Base-by-base conservation (phyloP, 2,888 invertebrate species). In the Mesochorus sp. region DNA sequence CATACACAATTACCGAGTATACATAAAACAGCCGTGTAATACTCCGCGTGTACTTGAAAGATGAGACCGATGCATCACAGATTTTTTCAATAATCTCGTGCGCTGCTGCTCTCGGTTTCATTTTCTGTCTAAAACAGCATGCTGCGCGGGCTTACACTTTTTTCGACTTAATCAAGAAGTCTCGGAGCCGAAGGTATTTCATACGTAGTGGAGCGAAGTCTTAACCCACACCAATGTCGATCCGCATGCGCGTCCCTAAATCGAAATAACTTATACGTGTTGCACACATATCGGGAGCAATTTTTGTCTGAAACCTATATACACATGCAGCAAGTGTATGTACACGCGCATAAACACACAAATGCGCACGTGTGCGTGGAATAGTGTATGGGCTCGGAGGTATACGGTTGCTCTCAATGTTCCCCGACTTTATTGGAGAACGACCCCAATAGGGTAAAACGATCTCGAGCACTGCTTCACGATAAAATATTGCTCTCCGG, bases 131-230 rank as follows among this genome's bases (percentile, higher is more conserved):
- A 42, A 62, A 80, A 77, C 80, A 76, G 67, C 49, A 31, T 44
- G 61, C 47, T 47, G 55, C 42, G 21, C n/a, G 39, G 39, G 39
- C 61, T 10, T 53, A 42, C 59, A 66, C 14, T 53, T 53, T 53
- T 57, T 49, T 61, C 67, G 64, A 78, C 79, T 76, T 70, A 79
- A 82, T 73, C 75, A 76, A 74, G 80, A 72, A 78, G 73, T 57
- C 66, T 68, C 49, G 34, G 39, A 59, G 59, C 61, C 47, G 37
- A 37, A 37, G 17, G 51, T 51, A 51, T 51, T 59, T n/a, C n/a
- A 49, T 59, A 51, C 39, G 51, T 28, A 39, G 49, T 37, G 49
- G 57, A 44, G 12, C 19, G 24, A 19, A 70, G 49, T 39, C 61
- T 51, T 37, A n/a, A 61, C 49, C 31, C 24, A 3, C 28, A 24